Evolutionary conservation across 2,888 invertebrate species (phyloP).

Genomic region (Diaphora mendica): DNA sequence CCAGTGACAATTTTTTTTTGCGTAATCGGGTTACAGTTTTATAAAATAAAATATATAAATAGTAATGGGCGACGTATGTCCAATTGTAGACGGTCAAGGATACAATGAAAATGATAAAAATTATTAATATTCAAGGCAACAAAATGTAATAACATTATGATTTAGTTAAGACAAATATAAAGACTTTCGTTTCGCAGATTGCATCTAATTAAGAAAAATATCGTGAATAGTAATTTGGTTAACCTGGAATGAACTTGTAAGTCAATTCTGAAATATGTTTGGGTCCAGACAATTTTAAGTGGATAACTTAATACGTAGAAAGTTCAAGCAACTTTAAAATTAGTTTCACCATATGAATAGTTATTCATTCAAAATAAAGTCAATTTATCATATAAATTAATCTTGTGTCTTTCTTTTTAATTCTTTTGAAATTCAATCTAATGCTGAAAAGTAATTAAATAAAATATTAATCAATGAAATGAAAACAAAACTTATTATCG

Average conservation of each 20-base stretch:
- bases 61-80: too few species aligned
- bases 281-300: slow-evolving; percentile 1
- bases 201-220: neutral
- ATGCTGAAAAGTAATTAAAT: neutral
- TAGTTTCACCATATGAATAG: neutral
- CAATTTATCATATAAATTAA: neutral
- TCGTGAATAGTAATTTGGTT: neutral
- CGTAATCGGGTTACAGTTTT: too few species aligned
- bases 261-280: neutral
- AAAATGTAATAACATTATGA: neutral
- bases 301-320: neutral
- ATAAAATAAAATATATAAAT: too few species aligned
- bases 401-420: too few species aligned
- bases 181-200: neutral
- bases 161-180: neutral
- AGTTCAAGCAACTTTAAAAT: neutral
- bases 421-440: neutral
- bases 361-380: neutral
- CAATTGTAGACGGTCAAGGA: too few species aligned
- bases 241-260: neutral
- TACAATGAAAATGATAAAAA: neutral
- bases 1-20: too few species aligned
- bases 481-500: too few species aligned
- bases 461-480: neutral
- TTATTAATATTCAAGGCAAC: neutral